Base-by-base conservation (phyloP, 2,113 vertebrate species). In the Datnioides undecimradiatus region DNA sequence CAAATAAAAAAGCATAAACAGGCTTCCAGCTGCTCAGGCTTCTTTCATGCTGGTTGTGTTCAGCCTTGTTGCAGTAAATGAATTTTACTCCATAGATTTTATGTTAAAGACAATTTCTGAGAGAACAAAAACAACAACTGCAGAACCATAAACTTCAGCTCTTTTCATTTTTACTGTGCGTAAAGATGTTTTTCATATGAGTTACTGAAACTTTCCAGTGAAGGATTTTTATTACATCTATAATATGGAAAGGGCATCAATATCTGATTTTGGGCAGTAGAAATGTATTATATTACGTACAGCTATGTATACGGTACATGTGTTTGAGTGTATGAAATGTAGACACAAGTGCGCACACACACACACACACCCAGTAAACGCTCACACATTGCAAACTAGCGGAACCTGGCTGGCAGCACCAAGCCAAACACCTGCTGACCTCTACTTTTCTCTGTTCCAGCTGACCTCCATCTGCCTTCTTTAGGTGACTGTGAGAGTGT, bases 381-480 rank as follows among this genome's bases (percentile, higher is more conserved):
- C 27, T 38, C 34, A 33, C 25, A 48, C 14, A 66, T 5, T 48
- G 46, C 54, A 38, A 66, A 40, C 62, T 19, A 51, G 51, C 64
- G 69, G 25, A 76, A 46, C 46, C 59, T 71, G 60, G 29, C 76
- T 66, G 82, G 33, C 40, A 78, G 65, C 63, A 63, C 51, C 58
- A 67, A 85, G 64, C 29, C 64, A 81, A 83, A 80, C 83, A 82
- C 76, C 83, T 85, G 76, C 89, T 84, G 89, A 85, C 76, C 72
- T 68, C 33, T 54, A 40, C 72, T 77, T 62, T 84, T 77, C 68
- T 70, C 55, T 87, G 72, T 74, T 46, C 45, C 23, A 49, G 9
- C 52, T 84, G 80, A 82, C 82, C 77, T 87, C 86, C 86, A 87
- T 83, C 84, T 84, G 79, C 63, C 88, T 78, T 55, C 48, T 76